phyloP scores from a whole-genome alignment of 2,797 vertebrate species.

The Hypotaenidia philippensis region DNA sequence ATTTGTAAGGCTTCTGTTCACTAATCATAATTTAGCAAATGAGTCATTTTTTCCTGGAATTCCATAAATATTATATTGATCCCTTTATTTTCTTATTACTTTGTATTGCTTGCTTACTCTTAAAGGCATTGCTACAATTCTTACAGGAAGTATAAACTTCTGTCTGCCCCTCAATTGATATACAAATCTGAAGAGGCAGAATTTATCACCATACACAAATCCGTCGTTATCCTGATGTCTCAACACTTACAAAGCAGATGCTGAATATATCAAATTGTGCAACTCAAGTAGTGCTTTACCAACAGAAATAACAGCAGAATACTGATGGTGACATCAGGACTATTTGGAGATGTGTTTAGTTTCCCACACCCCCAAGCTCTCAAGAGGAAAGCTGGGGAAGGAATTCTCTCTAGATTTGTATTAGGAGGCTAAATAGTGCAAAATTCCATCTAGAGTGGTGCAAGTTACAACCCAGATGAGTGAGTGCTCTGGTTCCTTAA shows the following conservation, averaged over 20 bases:
- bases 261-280: neutral
- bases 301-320: neutral
- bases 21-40: neutral
- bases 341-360: neutral
- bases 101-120: neutral
- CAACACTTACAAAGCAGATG: neutral
- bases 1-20: neutral
- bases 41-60: neutral
- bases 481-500: neutral
- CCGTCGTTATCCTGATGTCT: neutral
- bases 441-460: neutral
- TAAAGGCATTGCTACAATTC: neutral
- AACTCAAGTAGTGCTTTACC: neutral
- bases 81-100: neutral
- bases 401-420: neutral
- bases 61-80: neutral
- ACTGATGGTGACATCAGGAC: neutral
- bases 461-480: neutral
- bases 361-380: neutral
- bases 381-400: neutral
- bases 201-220: slow-evolving; percentile 9
- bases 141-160: neutral
- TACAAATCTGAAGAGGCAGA: neutral
- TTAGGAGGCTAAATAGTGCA: neutral
- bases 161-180: neutral